Evolutionary conservation across 2,888 invertebrate species (phyloP).

Genomic region (Trachelus tabidus): DNA sequence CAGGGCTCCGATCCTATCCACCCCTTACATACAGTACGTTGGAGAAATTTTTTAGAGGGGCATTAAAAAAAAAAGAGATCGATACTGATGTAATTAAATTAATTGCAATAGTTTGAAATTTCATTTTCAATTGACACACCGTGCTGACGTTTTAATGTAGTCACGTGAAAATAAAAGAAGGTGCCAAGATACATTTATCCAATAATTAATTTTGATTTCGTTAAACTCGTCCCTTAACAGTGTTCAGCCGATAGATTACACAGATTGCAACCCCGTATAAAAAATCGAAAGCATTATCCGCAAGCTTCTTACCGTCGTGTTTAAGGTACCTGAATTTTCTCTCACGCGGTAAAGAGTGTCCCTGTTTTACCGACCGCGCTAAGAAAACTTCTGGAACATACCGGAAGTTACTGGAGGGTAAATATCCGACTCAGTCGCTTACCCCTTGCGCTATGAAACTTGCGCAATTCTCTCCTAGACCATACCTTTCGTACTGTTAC

Average conservation of each 20-base stretch:
- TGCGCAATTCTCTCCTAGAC: neutral
- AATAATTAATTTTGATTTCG: no score
- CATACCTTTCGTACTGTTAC: neutral
- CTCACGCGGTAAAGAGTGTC: neutral
- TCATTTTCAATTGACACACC: neutral
- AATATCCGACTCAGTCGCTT: conserved; percentile 18
- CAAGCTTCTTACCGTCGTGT: neutral
- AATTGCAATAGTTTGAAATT: neutral
- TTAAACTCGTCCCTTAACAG: no score
- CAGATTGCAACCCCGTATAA: no score
- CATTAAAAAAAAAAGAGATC: no score
- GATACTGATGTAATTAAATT: neutral
- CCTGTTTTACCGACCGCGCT: neutral
- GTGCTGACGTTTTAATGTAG: no score
- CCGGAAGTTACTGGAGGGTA: conserved; percentile 19
- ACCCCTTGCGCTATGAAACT: conserved; percentile 4
- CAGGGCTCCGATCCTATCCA: neutral
- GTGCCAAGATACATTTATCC: no score
- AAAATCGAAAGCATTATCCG: neutral
- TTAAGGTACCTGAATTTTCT: neutral
- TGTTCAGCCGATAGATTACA: no score
- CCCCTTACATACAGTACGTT: neutral
- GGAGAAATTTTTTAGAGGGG: neutral
- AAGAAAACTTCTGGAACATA: neutral
- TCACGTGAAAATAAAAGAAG: neutral